A percentile compares a stretch with the other conserved stretches of the same genome.
Evolutionary conservation across 1,140 invertebrate genomes (phyloP).

Genomic region (Drosophila rhopaloa): DNA sequence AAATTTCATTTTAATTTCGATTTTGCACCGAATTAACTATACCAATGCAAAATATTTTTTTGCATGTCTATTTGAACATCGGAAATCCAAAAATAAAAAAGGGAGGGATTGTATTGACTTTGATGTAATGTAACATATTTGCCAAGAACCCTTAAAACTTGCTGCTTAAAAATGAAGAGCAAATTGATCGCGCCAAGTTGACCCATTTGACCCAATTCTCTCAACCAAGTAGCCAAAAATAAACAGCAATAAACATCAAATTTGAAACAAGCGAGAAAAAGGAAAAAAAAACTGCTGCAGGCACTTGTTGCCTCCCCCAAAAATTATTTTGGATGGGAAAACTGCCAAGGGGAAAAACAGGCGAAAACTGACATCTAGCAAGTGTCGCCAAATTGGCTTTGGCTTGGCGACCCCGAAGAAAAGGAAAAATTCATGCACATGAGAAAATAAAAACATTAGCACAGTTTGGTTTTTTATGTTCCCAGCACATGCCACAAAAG

Average conservation of each 20-base stretch:
- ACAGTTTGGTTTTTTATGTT: constrained; percentile 45
- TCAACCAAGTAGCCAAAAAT: constrained; percentile 40
- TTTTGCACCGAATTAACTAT: too few relatives aligned
- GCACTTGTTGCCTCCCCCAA: constrained; percentile 47
- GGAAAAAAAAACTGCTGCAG: constrained; percentile 10
- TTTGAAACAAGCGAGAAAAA: constrained; percentile 13
- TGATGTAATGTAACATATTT: constrained; percentile 1
- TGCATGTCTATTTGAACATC: neutral
- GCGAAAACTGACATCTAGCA: constrained; percentile 14
- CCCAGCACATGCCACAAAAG: constrained; percentile 29
- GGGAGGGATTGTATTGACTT: too few relatives aligned
- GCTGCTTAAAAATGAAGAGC: constrained; percentile 3
- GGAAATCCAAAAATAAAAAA: neutral
- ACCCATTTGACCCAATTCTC: constrained; percentile 31
- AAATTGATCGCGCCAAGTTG: constrained; percentile 1
- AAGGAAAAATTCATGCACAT: constrained; percentile 24
- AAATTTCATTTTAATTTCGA: too few relatives aligned
- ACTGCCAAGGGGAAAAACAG: constrained; percentile 17
- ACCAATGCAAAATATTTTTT: too few relatives aligned
- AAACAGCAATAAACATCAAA: constrained; percentile 51
- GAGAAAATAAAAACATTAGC: constrained; percentile 55
- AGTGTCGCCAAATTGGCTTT: constrained; percentile 55
- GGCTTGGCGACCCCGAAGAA: constrained; percentile 43
- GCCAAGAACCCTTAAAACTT: constrained; percentile 47
- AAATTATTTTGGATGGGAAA: constrained; percentile 11